These are phyloP conservation scores for Molorchus minor DNA, from an alignment of 2,888 invertebrate genomes.

Conservation along the genomic window DNA sequence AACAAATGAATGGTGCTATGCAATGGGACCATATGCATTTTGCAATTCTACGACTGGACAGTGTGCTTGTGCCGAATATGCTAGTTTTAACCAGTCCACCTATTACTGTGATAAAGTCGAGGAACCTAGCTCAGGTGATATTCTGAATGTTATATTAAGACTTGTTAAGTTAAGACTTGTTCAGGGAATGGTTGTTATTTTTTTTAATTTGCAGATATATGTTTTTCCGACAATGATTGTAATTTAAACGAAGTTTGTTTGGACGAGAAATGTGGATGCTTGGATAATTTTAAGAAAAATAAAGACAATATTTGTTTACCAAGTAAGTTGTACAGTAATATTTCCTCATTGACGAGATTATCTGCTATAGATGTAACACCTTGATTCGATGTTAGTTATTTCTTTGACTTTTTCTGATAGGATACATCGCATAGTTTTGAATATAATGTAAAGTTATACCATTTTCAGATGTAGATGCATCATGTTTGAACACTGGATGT, in stretches of 20 bases:
- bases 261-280: conserved; percentile 44
- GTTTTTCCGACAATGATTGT: conserved; percentile 42
- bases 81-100: conserved; percentile 38
- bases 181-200: neutral
- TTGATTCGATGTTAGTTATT: too few species aligned
- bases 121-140: conserved; percentile 8
- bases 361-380: too few species aligned
- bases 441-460: too few species aligned
- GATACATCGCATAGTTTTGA: too few species aligned
- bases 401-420: too few species aligned
- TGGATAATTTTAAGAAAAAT: conserved; percentile 37
- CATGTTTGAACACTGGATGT: conserved; percentile 37
- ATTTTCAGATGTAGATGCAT: conserved; percentile 44
- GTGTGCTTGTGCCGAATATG: conserved; percentile 42
- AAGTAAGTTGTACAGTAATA: conserved; percentile 42
- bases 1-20: conserved; percentile 49
- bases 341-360: too few species aligned
- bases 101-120: conserved; percentile 36
- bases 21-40: conserved; percentile 46
- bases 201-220: conserved; percentile 34
- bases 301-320: conserved; percentile 38
- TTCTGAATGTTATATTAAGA: neutral
- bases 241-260: conserved; percentile 40
- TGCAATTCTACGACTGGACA: conserved; percentile 38
- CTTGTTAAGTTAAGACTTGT: neutral